Evolutionary conservation across 2,113 vertebrate species (phyloP).

Genomic region (Lipophrys pholis): DNA sequence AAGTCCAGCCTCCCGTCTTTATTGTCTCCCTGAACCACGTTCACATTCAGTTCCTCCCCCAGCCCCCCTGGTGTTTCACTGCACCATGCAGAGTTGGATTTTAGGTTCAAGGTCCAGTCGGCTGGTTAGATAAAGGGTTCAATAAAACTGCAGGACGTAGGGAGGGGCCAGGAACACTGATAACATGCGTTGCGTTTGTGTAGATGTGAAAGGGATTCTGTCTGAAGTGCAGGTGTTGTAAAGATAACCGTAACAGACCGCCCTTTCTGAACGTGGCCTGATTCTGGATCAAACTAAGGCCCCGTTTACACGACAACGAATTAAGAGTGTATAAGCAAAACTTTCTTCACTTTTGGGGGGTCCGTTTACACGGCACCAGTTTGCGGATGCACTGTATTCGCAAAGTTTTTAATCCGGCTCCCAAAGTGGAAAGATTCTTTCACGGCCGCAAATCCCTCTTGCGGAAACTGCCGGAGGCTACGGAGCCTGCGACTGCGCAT

Average conservation of each 20-base stretch:
- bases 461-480: too few species aligned
- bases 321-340: too few species aligned
- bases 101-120: constrained; percentile 77
- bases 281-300: not conserved
- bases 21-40: not conserved
- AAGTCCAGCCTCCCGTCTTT: constrained; percentile 15
- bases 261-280: too few species aligned
- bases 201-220: not conserved
- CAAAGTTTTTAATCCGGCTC: too few species aligned
- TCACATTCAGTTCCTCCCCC: not conserved
- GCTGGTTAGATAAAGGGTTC: constrained; percentile 77
- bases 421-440: too few species aligned
- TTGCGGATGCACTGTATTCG: too few species aligned
- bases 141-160: constrained; percentile 64
- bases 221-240: constrained; percentile 10
- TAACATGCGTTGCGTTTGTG: constrained; percentile 46
- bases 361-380: too few species aligned
- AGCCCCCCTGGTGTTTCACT: constrained; percentile 53
- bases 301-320: too few species aligned
- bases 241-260: not conserved
- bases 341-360: too few species aligned
- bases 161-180: constrained; percentile 50
- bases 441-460: too few species aligned
- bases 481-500: too few species aligned
- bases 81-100: constrained; percentile 36